A percentile compares a stretch with the other conserved stretches of the same genome.
phyloP scores from a whole-genome alignment of 2,797 vertebrate genomes.

The Catostomus latipinnis region DNA sequence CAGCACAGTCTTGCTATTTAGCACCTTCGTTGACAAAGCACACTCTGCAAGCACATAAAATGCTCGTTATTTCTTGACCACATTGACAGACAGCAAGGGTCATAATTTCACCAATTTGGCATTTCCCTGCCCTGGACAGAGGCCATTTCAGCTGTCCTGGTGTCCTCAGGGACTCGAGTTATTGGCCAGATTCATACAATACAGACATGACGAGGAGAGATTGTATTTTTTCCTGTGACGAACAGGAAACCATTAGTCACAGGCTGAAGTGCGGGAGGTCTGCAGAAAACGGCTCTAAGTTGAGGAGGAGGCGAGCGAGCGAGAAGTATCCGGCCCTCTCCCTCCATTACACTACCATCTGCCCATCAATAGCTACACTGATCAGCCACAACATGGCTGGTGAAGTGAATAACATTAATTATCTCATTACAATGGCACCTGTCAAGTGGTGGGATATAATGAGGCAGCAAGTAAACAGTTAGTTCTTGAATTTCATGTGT shows the following conservation, averaged over 20 bases:
- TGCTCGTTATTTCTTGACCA: too few species aligned
- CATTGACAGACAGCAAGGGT: constrained; percentile 7
- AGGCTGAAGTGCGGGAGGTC: constrained; percentile 61
- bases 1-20: constrained; percentile 30
- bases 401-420: too few species aligned
- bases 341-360: constrained; percentile 72
- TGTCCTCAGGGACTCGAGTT: not conserved
- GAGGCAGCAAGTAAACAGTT: too few species aligned
- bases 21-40: constrained; percentile 1
- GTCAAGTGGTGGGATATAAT: too few species aligned
- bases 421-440: too few species aligned
- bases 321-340: constrained; percentile 57
- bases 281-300: constrained; percentile 59
- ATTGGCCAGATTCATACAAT: constrained; percentile 22
- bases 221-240: constrained; percentile 49
- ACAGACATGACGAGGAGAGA: constrained; percentile 48
- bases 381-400: too few species aligned
- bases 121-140: constrained; percentile 21
- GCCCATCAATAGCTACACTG: constrained; percentile 39
- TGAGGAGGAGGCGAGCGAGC: not conserved
- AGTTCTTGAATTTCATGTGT: too few species aligned
- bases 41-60: constrained; percentile 13
- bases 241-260: constrained; percentile 76
- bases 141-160: constrained; percentile 21
- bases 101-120: constrained; percentile 28